Base-by-base conservation (phyloP, 2,113 vertebrate genomes). In the Terrapene triunguis region DNA sequence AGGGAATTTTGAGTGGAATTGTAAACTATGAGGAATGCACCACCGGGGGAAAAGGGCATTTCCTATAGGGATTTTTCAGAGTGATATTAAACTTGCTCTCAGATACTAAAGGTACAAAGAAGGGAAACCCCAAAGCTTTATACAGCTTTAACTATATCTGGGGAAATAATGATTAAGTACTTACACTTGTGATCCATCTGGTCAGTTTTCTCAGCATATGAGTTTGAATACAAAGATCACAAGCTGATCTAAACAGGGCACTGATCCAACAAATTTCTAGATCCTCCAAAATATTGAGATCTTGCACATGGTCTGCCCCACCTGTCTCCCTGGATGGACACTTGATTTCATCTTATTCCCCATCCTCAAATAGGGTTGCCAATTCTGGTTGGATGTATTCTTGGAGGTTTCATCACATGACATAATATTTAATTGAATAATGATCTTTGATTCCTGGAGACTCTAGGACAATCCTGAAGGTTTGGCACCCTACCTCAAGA, bases 281-380 rank as follows among this genome's bases (percentile, higher is more conserved):
- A 92, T 92, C 93, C 88, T 93, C 57, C 93, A 93, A 47, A 94
- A 95, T 92, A 95, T 93, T 96, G 93, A 3, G 78, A 72, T 88
- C 89, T 95, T 97, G 80, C 90, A 83, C 87, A 83, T 51, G 35
- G 57, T 96, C 87, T 96, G 96, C 88, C 94, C 62, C 93, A 92
- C 96, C 92, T 89, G 94, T 91, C 84, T 54, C 89, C 85, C 87
- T 96, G 93, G 95, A 89, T 93, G 93, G 92, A 79, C 80, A 88
- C 96, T 93, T 94, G 81, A 53, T 19, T 19, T 19, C 35, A 10
- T n/a, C 62, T 69, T 69, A 92, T 89, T 85, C 87, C 94, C 93
- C 96, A 95, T 95, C 95, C 93, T 89, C 87, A 80, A 81, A 53
- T 53, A 53, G 51, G 19, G 51, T 53, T 53, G 51, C 51, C 51